Conservation (phyloP, 35 echinoderm and acorn worm genomes). For the Strongylocentrotus purpuratus region DNA sequence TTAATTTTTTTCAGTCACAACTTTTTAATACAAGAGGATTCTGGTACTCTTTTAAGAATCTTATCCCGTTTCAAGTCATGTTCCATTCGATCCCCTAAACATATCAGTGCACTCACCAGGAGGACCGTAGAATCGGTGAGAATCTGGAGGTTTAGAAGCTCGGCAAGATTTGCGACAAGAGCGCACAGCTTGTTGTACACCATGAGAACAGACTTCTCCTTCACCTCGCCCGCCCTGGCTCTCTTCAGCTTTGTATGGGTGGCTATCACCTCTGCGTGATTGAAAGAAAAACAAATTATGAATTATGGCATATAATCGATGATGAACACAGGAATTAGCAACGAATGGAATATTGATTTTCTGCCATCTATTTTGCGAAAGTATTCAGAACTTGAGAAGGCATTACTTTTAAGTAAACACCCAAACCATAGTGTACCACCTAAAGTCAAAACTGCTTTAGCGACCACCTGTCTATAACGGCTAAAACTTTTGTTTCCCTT, state of each 20-base stretch:
- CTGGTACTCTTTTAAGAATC: no score
- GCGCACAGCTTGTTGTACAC: slow-evolving; percentile 96
- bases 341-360: no score
- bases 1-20: no score
- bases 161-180: slow-evolving; percentile 80
- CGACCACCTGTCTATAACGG: no score
- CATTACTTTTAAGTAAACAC: background rate
- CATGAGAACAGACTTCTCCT: slow-evolving; percentile 79
- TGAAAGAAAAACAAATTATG: background rate
- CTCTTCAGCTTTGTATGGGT: slow-evolving; percentile 88
- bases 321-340: background rate
- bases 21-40: no score
- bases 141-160: slow-evolving; percentile 79
- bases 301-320: background rate
- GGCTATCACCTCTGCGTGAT: slow-evolving; percentile 49
- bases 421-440: background rate
- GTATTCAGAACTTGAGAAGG: background rate
- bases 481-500: no score
- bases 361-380: no score
- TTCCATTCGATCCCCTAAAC: no score
- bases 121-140: slow-evolving; percentile 95
- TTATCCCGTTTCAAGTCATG: no score
- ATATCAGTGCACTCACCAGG: slow-evolving; percentile 52
- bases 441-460: no score
- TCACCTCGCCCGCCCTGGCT: slow-evolving; percentile 76